phyloP scores from a whole-genome alignment of 23 tunicate genomes.

The Trididemnum miniatum region DNA sequence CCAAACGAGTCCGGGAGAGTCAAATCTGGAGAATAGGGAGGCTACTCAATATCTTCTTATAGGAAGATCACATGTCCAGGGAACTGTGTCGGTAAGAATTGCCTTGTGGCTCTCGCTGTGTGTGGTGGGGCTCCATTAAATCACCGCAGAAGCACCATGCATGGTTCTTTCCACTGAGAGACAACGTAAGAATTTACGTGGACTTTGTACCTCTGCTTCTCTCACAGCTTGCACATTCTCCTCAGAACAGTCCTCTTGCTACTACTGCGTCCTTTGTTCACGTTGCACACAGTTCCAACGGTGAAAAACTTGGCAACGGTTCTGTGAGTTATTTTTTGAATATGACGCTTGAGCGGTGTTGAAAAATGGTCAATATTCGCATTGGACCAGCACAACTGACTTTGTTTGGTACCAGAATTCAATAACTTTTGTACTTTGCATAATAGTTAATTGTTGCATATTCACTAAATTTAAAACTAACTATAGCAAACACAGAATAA shows the following conservation, averaged over 20 bases:
- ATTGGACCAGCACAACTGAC: constrained; percentile 6
- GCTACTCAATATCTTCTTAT: too few relatives aligned
- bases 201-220: neutral
- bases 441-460: constrained; percentile 10
- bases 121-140: too few relatives aligned
- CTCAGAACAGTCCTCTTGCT: constrained; percentile 3
- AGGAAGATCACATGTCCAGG: too few relatives aligned
- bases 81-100: too few relatives aligned
- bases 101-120: too few relatives aligned
- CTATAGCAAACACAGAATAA: neutral
- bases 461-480: neutral
- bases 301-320: constrained; percentile 13
- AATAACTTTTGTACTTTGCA: constrained; percentile 22
- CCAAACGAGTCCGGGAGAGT: too few relatives aligned
- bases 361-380: constrained; percentile 3
- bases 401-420: constrained; percentile 24
- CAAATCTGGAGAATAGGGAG: too few relatives aligned
- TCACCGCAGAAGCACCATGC: constrained; percentile 10
- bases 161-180: constrained; percentile 15
- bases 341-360: neutral
- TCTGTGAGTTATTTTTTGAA: constrained; percentile 14
- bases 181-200: neutral
- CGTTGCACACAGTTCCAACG: constrained; percentile 9
- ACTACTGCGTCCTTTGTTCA: constrained; percentile 21
- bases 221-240: constrained; percentile 16